These are phyloP conservation scores for Mormyrops boulengeri DNA, from an alignment of 2,797 vertebrate species.

Conservation along the genomic window DNA sequence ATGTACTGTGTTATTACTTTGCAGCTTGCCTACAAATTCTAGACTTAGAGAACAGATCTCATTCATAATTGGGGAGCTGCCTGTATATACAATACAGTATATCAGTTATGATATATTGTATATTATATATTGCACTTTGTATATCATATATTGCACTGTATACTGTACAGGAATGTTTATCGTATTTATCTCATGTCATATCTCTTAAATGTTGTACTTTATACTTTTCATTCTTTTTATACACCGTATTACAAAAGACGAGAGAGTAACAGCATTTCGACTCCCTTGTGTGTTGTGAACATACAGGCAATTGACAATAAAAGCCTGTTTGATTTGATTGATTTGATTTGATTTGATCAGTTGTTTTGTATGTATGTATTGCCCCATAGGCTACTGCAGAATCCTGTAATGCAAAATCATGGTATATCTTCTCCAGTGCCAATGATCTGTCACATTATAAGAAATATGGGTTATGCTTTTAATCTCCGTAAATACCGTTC, in stretches of 20 bases:
- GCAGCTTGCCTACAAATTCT: background rate
- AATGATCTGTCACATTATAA: slow-evolving; percentile 66
- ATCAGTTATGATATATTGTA: too few species aligned
- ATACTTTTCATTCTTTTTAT: too few species aligned
- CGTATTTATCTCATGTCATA: too few species aligned
- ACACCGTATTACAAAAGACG: too few species aligned
- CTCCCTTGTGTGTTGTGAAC: too few species aligned
- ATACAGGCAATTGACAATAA: too few species aligned
- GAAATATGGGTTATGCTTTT: slow-evolving; percentile 58
- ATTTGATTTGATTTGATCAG: background rate
- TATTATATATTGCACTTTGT: too few species aligned
- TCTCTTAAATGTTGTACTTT: too few species aligned
- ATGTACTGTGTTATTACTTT: background rate
- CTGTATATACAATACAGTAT: background rate
- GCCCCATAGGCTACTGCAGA: slow-evolving; percentile 7
- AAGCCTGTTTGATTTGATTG: too few species aligned
- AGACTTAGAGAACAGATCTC: background rate
- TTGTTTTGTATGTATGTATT: background rate
- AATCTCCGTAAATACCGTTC: slow-evolving; percentile 59
- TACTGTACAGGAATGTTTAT: too few species aligned
- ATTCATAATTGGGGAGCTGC: background rate
- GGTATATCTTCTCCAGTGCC: slow-evolving; percentile 50
- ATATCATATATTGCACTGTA: too few species aligned
- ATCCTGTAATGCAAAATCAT: slow-evolving; percentile 45
- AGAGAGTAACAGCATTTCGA: too few species aligned